Evolutionary conservation across 2,113 vertebrate species (phyloP).

Genomic region (Pangasianodon gigas): DNA sequence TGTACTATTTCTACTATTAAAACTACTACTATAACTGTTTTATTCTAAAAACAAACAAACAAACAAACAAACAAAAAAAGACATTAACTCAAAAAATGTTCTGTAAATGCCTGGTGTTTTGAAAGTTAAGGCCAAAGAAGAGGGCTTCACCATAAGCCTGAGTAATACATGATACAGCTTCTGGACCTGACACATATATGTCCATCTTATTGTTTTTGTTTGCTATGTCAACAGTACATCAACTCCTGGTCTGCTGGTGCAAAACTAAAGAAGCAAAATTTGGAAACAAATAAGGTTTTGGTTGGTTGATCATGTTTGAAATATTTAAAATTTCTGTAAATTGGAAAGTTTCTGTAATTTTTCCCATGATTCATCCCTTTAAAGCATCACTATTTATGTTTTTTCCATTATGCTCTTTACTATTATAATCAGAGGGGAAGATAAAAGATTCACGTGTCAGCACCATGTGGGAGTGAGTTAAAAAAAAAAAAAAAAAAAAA

Average conservation of each 20-base stretch:
- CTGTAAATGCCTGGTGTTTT: background rate
- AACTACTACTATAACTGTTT: background rate
- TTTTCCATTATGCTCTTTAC: conserved; percentile 14
- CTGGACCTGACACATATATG: background rate
- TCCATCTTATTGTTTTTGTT: background rate
- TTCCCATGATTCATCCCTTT: background rate
- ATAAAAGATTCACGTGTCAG: background rate
- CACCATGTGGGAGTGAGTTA: background rate
- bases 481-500: background rate
- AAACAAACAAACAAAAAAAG: background rate
- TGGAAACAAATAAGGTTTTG: background rate
- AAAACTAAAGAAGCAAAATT: background rate
- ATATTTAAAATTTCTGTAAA: background rate
- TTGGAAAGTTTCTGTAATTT: background rate
- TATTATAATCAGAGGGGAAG: background rate
- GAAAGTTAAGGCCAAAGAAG: background rate
- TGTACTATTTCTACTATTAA: background rate
- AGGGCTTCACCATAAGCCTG: background rate
- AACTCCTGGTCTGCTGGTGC: background rate
- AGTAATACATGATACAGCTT: background rate
- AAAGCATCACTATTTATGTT: background rate
- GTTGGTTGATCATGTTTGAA: background rate
- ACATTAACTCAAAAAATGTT: no score
- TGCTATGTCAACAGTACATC: background rate
- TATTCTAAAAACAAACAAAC: background rate